A percentile compares a stretch with the other conserved stretches of the same genome.
Conservation (phyloP, 2,888 invertebrate genomes). For the Tridacna crocea region DNA sequence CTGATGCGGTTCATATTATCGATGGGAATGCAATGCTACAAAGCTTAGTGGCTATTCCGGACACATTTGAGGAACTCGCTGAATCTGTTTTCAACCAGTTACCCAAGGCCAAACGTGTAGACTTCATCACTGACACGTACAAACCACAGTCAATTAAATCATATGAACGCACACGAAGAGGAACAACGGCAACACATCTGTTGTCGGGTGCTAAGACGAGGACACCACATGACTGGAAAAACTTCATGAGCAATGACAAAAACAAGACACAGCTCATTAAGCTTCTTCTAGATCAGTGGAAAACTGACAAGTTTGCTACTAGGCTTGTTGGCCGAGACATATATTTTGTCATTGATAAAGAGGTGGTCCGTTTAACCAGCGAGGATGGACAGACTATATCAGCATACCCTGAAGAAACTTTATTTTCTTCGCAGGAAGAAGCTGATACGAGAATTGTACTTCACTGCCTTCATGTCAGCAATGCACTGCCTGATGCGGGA, state of each 20-base stretch:
- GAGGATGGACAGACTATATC: conserved; percentile 19
- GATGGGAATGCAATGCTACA: neutral
- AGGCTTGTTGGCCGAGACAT: neutral
- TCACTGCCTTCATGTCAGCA: conserved; percentile 3
- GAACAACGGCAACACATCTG: conserved; percentile 13
- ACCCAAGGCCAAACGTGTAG: conserved; percentile 21
- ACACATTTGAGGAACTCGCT: conserved; percentile 38
- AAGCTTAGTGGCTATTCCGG: conserved; percentile 33
- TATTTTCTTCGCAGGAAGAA: conserved; percentile 35
- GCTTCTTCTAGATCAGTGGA: conserved; percentile 28
- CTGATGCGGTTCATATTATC: too few relatives aligned
- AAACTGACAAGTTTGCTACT: conserved; percentile 24
- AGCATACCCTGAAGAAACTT: neutral
- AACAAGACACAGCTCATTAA: conserved; percentile 38
- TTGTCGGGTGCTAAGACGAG: conserved; percentile 32
- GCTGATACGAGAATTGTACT: conserved; percentile 38
- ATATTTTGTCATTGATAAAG: conserved; percentile 19
- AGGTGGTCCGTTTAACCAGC: conserved; percentile 25
- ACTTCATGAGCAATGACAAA: conserved; percentile 37
- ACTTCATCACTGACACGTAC: conserved; percentile 37
- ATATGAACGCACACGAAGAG: conserved; percentile 15
- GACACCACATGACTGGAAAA: conserved; percentile 37
- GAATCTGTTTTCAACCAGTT: conserved; percentile 10
- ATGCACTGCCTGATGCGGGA: neutral
- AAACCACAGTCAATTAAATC: neutral